These are phyloP conservation scores for Sorex araneus DNA, from an alignment of 2,113 vertebrate genomes.

Conservation along the genomic window DNA sequence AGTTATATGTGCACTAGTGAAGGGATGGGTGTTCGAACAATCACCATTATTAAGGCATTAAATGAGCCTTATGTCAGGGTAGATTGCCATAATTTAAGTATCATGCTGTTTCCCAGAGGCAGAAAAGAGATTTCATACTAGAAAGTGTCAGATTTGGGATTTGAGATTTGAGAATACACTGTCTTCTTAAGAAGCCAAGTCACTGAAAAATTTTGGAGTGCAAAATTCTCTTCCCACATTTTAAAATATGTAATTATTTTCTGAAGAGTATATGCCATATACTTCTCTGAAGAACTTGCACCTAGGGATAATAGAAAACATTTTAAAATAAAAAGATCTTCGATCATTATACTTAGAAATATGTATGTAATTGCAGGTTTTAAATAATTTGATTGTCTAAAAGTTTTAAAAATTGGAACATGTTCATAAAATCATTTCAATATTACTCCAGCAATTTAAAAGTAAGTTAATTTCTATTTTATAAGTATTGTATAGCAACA, in stretches of 20 bases:
- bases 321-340: not conserved
- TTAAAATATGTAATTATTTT: not conserved
- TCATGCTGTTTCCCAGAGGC: not conserved
- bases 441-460: not conserved
- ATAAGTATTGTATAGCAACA: constrained; percentile 7
- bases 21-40: too few relatives aligned
- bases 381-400: not conserved
- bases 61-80: constrained; percentile 40
- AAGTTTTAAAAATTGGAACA: not conserved
- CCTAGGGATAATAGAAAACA: not conserved
- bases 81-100: not conserved
- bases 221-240: too few relatives aligned
- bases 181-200: not conserved
- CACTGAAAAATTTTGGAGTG: too few relatives aligned
- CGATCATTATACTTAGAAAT: not conserved
- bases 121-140: not conserved
- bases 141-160: not conserved
- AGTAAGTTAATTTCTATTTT: not conserved
- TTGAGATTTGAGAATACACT: constrained; percentile 1
- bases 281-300: constrained; percentile 1
- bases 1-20: too few relatives aligned
- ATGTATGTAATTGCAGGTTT: not conserved
- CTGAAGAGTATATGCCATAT: constrained; percentile 42
- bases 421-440: not conserved
- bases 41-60: not conserved